Base-by-base conservation (phyloP, 2,888 invertebrate species). In the Drosophila quinaria region DNA sequence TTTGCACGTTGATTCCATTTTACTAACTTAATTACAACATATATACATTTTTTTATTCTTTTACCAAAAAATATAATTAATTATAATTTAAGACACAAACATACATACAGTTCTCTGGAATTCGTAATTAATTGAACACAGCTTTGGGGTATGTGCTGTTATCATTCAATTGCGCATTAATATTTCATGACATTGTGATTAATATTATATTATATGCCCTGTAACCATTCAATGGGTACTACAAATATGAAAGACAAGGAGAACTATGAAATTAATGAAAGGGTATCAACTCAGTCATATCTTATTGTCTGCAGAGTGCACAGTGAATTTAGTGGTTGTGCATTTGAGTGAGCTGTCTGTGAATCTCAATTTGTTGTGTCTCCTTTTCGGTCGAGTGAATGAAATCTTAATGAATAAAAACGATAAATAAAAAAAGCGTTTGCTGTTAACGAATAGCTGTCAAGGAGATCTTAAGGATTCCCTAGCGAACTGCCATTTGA, bases 121-220 rank as follows among this genome's bases (percentile, higher is more conserved):
- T 35, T 3, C 49, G 44, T 19, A 37, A 58, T 59, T 64, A 44
- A 69, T 61, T 55, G 44, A 25, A 1, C 41, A 37, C 9, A 8
- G n/a, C 31, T 41, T 15, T 25, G 19, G 22, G 22, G n/a, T 46
- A 44, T 51, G 60, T 35, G 35, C 15, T 25, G 17, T 54, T 47
- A 11, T 42, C 25, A 22, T 55, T 60, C 19, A 35, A 55, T 70
- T 46, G 35, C 35, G 25, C 29, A 62, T 50, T 55, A 22, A 31
- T 46, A 44, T 46, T 31, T 37, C 25, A 31, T 44, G 15, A 6
- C 39, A 55, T 15, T 19, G 15, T 39, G 33, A 54, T 50, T 54
- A 51, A 67, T 51, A 9, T 51, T 17, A 15, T n/a, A 15, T 19
- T 6, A n/a, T n/a, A 17, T 44, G 44, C 61, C 39, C 39, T 50